A percentile compares a stretch with the other conserved stretches of the same genome.
Evolutionary conservation across 2,888 invertebrate species (phyloP).

Genomic region (Netelia inedita): DNA sequence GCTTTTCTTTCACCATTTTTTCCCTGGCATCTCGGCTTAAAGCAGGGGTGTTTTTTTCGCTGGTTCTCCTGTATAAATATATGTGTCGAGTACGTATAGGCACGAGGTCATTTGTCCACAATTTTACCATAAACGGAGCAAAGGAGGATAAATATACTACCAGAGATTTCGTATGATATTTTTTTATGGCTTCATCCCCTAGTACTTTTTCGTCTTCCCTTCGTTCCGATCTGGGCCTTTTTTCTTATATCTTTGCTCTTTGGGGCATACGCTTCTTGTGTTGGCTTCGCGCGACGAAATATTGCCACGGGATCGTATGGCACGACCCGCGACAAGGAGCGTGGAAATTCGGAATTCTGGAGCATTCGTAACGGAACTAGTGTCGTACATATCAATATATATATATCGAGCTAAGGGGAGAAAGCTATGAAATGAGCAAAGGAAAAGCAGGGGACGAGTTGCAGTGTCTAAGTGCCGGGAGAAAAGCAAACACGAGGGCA

Average conservation of each 20-base stretch:
- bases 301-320: constrained; percentile 78
- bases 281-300: constrained; percentile 70
- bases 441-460: constrained; percentile 27
- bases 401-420: constrained; percentile 29
- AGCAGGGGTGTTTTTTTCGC: constrained; percentile 64
- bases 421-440: constrained; percentile 46
- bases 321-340: constrained; percentile 77
- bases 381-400: constrained; percentile 26
- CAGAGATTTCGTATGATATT: constrained; percentile 34
- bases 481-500: constrained; percentile 39
- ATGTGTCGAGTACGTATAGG: constrained; percentile 61
- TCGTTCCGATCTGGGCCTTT: constrained; percentile 41
- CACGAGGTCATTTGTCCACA: constrained; percentile 82
- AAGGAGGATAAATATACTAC: constrained; percentile 74
- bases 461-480: constrained; percentile 46
- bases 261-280: constrained; percentile 39
- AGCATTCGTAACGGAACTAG: constrained; percentile 75
- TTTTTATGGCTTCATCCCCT: constrained; percentile 62
- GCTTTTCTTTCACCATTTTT: constrained; percentile 53
- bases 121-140: constrained; percentile 81
- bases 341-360: constrained; percentile 80
- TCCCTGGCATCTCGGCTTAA: constrained; percentile 36
- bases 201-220: constrained; percentile 20
- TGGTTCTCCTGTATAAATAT: constrained; percentile 25
- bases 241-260: constrained; percentile 48